phyloP scores from a whole-genome alignment of 2,888 invertebrate species.

The Eutolmus rufibarbis region DNA sequence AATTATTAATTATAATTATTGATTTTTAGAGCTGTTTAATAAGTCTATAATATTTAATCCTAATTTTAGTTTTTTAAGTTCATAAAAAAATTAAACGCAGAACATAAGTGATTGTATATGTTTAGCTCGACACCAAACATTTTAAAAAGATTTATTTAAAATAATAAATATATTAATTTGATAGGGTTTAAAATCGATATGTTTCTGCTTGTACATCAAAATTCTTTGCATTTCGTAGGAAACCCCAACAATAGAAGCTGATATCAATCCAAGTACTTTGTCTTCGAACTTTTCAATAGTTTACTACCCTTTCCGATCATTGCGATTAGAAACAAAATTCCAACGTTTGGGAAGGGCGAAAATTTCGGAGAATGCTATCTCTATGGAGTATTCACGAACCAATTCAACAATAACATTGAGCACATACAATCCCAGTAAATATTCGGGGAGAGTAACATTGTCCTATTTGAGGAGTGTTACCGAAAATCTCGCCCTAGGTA shows the following conservation, averaged over 20 bases:
- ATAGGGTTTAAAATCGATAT: too few relatives aligned
- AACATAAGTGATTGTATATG: too few relatives aligned
- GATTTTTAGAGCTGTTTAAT: too few relatives aligned
- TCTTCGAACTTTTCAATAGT: constrained; percentile 58
- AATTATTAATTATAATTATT: constrained; percentile 30
- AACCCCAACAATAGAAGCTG: constrained; percentile 59
- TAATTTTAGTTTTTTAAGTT: too few relatives aligned
- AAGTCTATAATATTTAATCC: too few relatives aligned
- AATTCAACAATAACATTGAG: constrained; percentile 57
- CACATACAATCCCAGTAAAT: constrained; percentile 55
- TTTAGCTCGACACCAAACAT: too few relatives aligned
- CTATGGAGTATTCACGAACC: constrained; percentile 54
- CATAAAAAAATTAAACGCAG: too few relatives aligned
- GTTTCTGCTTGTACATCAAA: too few relatives aligned
- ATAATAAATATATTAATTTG: too few relatives aligned
- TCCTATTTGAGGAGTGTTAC: constrained; percentile 58
- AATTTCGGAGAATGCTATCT: constrained; percentile 54
- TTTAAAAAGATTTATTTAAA: too few relatives aligned
- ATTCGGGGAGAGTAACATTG: constrained; percentile 56
- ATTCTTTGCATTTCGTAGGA: constrained; percentile 50
- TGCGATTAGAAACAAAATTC: constrained; percentile 53
- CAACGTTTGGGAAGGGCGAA: constrained; percentile 53
- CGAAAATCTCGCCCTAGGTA: constrained; percentile 56
- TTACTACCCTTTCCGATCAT: constrained; percentile 54
- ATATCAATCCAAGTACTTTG: constrained; percentile 60